Conservation (phyloP, 2,888 invertebrate species). For the Leptogaster cylindrica region DNA sequence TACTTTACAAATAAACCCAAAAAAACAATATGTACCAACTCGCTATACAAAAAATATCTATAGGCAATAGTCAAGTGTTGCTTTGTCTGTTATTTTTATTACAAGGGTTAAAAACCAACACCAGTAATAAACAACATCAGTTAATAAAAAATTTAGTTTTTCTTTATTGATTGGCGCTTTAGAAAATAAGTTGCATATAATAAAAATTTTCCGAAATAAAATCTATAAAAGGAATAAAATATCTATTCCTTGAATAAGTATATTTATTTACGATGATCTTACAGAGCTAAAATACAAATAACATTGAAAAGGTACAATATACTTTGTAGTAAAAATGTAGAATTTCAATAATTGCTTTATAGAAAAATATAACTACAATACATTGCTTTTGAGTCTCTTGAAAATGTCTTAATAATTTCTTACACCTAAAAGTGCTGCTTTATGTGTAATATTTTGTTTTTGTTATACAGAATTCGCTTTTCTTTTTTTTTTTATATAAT, state of each 20-base stretch:
- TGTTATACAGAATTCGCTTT: background rate
- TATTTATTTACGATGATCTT: background rate
- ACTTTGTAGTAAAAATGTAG: conserved; percentile 33
- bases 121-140: background rate
- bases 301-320: conserved; percentile 19
- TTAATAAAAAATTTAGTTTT: conserved; percentile 41
- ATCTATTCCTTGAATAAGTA: background rate
- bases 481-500: background rate
- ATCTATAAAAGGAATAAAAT: conserved; percentile 14
- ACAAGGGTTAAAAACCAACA: too few relatives aligned
- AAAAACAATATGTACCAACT: too few relatives aligned
- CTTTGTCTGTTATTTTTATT: too few relatives aligned
- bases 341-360: background rate
- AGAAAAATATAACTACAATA: conserved; percentile 36
- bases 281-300: conserved; percentile 12
- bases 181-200: conserved; percentile 31
- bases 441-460: conserved; percentile 8
- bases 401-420: conserved; percentile 22
- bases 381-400: conserved; percentile 44
- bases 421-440: background rate
- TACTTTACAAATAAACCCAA: too few relatives aligned
- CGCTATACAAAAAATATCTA: too few relatives aligned
- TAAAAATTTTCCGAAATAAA: conserved; percentile 10
- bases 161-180: conserved; percentile 37
- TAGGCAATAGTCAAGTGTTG: too few relatives aligned